Base-by-base conservation (phyloP, 2,113 vertebrate species). In the human (Homo sapiens) region DNA sequence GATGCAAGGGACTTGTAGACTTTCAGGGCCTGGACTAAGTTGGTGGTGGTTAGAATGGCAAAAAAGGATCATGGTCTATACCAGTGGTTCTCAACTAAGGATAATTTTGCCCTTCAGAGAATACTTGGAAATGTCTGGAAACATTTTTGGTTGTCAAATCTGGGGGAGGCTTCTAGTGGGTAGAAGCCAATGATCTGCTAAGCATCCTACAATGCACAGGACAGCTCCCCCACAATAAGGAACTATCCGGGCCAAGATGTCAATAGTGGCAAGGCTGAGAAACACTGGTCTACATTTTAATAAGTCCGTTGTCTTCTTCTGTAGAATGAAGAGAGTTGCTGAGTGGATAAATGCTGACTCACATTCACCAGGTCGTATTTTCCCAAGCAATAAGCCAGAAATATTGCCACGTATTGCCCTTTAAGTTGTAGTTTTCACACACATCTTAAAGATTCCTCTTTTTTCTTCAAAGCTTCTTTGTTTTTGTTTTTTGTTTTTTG, bases 391-490 rank as follows among this genome's bases (percentile, higher is more conserved):
- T 12, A 55, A 97, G 88, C 73, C 93, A 96, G 97, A 97, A 22
- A 16, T 70, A 48, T 35, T 84, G 75, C n/a, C 20, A 81, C 93
- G 78, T 14, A 55, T 50, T 50, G 17, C 10, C 45, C 0, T 8
- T 68, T 82, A 55, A 5, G 61, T 97, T 95, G 66, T 43, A 80
- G 32, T 91, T 96, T 95, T 88, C 64, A 93, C 32, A 84, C 40
- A 8, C 38, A 59, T 90, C 82, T 92, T 72, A 93, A 80, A 50
- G 52, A 35, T 57, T 90, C n/a, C 32, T 83, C 73, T 97, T 85
- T 89, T 40, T 76, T 89, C 92, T 93, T 97, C 87, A 92, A 96
- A 94, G 84, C 32, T 81, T 68, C 93, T 94, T 97, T 96, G 85
- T 43, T 43, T 43, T 43, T 43, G 5, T 43, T 43, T 40, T 94